These are phyloP conservation scores for Sebastes glaucus DNA, from an alignment of 2,797 vertebrate species.

Conservation along the genomic window DNA sequence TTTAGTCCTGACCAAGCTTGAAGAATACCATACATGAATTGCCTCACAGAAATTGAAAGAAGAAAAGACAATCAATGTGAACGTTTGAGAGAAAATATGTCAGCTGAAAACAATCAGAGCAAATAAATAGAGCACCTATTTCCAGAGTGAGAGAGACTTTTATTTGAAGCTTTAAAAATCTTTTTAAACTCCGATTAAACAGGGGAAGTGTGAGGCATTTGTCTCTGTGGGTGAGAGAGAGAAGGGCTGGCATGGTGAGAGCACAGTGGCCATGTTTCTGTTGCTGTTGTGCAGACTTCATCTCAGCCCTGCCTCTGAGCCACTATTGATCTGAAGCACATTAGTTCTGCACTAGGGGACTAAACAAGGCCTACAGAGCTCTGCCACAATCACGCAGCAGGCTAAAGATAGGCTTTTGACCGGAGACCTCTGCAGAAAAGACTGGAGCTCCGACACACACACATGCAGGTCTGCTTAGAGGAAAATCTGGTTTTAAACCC, in stretches of 20 bases:
- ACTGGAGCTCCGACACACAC: conserved; percentile 3
- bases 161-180: conserved; percentile 1
- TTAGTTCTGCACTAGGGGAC: conserved; percentile 78
- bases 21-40: conserved; percentile 42
- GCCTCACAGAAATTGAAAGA: conserved; percentile 28
- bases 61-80: conserved; percentile 34
- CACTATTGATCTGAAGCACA: conserved; percentile 80
- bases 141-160: not conserved
- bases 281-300: conserved; percentile 54
- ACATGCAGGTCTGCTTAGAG: not conserved
- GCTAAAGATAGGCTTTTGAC: conserved; percentile 73
- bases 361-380: conserved; percentile 66
- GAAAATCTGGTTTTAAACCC: not conserved
- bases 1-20: conserved; percentile 50
- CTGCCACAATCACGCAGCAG: conserved; percentile 69
- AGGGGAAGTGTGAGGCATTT: conserved; percentile 8
- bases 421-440: conserved; percentile 60
- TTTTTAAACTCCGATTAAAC: conserved; percentile 26
- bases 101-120: not conserved
- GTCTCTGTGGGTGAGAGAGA: conserved; percentile 1
- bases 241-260: conserved; percentile 6
- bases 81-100: conserved; percentile 20
- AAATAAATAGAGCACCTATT: conserved; percentile 19
- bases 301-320: conserved; percentile 63
- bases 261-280: conserved; percentile 39